Evolutionary conservation across 2,888 invertebrate species (phyloP), one percentile per base, ranked within the genome.

Genomic region (Sceliomorpha sp.): DNA sequence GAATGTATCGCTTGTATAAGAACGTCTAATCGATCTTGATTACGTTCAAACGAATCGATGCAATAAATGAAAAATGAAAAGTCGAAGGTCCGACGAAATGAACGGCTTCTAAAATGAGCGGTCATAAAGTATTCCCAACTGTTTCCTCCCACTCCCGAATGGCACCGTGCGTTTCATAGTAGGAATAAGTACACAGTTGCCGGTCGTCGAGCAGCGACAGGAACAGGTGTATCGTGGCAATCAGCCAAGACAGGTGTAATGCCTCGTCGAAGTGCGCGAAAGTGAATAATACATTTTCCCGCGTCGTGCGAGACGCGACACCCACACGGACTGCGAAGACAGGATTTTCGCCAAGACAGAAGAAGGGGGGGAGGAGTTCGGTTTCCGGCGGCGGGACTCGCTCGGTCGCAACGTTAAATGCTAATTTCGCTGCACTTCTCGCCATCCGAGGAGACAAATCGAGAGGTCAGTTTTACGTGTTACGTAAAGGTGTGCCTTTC

Each of bases 221-320:
- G 4, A 27, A 31, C 31, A 31, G 31, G 31, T 31, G 31, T 31
- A 31, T 31, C 10, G 31, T 10, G 31, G 31, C 31, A 6, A 31
- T 31, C 31, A 31, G 31, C 10, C 31, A 31, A 31, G 31, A 31
- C 31, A 31, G 31, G 10, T 31, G 31, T 6, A 31, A 31, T 31
- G 10, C 9, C 8, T 31, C 31, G 3, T 31, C 31, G 6, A 10
- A 20, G 31, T 10, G 31, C 10, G 31, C 10, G 31, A 31, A 31
- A 31, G 31, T 31, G 31, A 31, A 10, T 31, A 31, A 31, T 31
- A 10, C 31, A 6, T 31, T 31, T 31, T 10, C 31, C 10, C 31
- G 3, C 6, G 2, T 8, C 31, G n/a, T n/a, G n/a, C n/a, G n/a
- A n/a, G 10, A 31, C 10, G 10, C 9, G 9, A 10, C 2, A 3